Evolutionary conservation across 2,113 vertebrate genomes (phyloP), one percentile per base, ranked within the genome.

Genomic region (Poeciliopsis prolifica): DNA sequence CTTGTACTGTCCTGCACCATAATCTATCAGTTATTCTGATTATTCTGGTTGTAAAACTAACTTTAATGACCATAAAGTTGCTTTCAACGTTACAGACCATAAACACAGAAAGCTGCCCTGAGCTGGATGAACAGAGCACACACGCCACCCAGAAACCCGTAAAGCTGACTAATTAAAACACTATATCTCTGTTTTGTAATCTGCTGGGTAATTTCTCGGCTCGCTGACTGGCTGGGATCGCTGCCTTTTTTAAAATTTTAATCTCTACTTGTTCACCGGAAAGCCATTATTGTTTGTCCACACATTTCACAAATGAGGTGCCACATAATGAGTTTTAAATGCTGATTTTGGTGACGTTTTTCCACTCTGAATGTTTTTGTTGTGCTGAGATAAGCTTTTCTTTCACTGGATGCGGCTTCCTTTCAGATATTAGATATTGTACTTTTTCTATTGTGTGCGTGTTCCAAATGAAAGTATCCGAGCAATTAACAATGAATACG

Each of bases 161-260:
- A 58, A 35, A 65, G 31, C 30, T 72, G 5, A 60, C 68, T 65
- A 60, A 70, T 65, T 65, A 65, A 77, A 29, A 71, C 68, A 30
- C 28, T 31, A 77, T 70, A 65, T 65, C 63, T 70, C 22, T 65
- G 0, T 71, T 17, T 64, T 48, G 7, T 31, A 73, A 64, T 64
- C 19, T 48, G 14, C 69, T 11, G 70, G 19, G 35, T 19, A 42
- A 29, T 62, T 70, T 70, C 69, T 61, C 61, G 31, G 69, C 58
- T 61, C n/a, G 70, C 29, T 69, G 30, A 22, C 10, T n/a, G 66
- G 26, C 40, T 29, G 28, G 13, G 30, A 35, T 31, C 37, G 3
- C n/a, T 44, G 30, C n/a, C 68, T 70, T 26, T 22, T 54, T 37
- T 12, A 12, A 11, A 11, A 31, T 31, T 26, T 42, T 69, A 44